Base-by-base conservation (phyloP, 2,797 vertebrate genomes). In the Eurystomus glaucurus region DNA sequence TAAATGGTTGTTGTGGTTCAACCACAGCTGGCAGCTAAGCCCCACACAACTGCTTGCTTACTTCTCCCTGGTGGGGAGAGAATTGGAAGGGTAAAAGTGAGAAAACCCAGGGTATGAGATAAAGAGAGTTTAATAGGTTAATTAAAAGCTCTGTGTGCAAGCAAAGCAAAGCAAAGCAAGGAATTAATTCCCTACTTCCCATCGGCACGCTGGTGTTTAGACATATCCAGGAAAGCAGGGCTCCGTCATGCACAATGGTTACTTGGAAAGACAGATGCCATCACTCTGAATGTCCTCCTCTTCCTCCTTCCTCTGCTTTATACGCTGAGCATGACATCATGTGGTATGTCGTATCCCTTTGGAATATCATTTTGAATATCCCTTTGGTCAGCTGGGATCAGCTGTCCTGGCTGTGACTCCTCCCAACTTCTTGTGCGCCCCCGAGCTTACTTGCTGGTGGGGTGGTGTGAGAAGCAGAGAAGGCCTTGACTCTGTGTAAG, bases 281-380 rank as follows among this genome's bases (percentile, higher is more conserved):
- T 10, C 39, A 33, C 17, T 21, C 22, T 3, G 4, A 72, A 72
- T 2, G 3, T 18, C 28, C 8, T 6, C 4, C 4, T 7, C 28
- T 31, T 28, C 39, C 69, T 39, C 26, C 23, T 25, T 45, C 19
- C 7, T 16, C 48, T 21, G 13, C 10, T 70, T 39, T 70, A 39
- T 3, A 22, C 12, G 33, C 13, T 39, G 26, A 70, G 10, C 35
- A 22, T 22, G 35, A 39, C 1, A 1, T 17, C 26, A 3, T 29
- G 29, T 7, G 5, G 14, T 39, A 3, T 31, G 35, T 19, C 7
- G 11, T 26, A 37, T 37, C 4, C 25, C 25, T 50, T 68, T 37
- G 37, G 37, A 37, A 37, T 37, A 37, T 37, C 9, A 4, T 37
- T 37, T 37, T 37, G 37, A 37, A 11, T 37, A 52, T 52, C 51